Percentiles rank a stretch among this genome's conserved stretches.
Conservation (phyloP, 1,140 invertebrate genomes). For the Tribolium madens region DNA sequence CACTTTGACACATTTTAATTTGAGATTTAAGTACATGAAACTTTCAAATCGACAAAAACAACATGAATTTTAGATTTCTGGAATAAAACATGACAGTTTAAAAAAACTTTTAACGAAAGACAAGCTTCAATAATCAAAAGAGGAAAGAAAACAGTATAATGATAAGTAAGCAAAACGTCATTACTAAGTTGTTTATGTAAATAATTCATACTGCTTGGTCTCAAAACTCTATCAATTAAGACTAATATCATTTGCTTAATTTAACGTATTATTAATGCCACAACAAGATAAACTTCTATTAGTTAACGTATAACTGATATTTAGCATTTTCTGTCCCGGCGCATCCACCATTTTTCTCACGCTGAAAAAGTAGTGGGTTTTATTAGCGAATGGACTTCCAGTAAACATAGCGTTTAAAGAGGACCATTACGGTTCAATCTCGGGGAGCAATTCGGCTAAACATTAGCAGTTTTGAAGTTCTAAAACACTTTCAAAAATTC, state of each 20-base stretch:
- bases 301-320: no score
- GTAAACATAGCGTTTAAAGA: slow-evolving; percentile 26
- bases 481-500: slow-evolving; percentile 49
- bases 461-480: slow-evolving; percentile 48
- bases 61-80: background rate
- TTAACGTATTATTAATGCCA: slow-evolving; percentile 6
- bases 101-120: slow-evolving; percentile 6
- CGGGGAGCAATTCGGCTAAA: slow-evolving; percentile 14
- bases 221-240: background rate
- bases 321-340: background rate
- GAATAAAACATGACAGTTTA: background rate
- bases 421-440: slow-evolving; percentile 32
- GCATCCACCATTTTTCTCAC: background rate
- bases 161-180: slow-evolving; percentile 36
- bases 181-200: slow-evolving; percentile 32
- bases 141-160: slow-evolving; percentile 2
- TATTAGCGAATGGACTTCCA: slow-evolving; percentile 16
- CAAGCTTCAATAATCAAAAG: slow-evolving; percentile 20
- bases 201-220: slow-evolving; percentile 22
- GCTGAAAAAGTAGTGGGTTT: background rate
- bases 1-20: slow-evolving; percentile 39
- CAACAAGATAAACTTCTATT: slow-evolving; percentile 23
- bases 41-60: slow-evolving; percentile 4
- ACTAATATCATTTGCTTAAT: slow-evolving; percentile 36
- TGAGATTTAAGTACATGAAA: slow-evolving; percentile 3